These are phyloP conservation scores for Sitobion miscanthi DNA, from an alignment of 1,140 invertebrate species.

Conservation along the genomic window DNA sequence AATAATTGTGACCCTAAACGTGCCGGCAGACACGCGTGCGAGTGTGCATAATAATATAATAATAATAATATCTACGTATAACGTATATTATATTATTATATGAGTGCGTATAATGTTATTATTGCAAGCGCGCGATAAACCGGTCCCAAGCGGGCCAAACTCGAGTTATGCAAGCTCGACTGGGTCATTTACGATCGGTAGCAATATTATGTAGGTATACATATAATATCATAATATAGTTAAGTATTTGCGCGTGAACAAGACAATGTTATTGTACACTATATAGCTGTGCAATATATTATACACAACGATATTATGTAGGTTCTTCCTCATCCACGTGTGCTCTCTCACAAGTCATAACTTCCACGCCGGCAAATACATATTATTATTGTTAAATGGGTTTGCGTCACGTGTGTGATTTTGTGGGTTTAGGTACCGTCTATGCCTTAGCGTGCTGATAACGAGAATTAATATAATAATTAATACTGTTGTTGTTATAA, in stretches of 20 bases:
- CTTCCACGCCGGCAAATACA: too few species aligned
- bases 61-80: too few species aligned
- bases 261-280: background rate
- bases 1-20: background rate
- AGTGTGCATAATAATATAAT: background rate
- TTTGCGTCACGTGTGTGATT: background rate
- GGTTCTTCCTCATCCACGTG: too few species aligned
- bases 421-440: background rate
- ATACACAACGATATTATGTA: too few species aligned
- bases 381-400: background rate
- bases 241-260: background rate
- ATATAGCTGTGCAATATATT: too few species aligned
- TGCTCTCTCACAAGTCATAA: too few species aligned
- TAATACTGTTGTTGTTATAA: too few species aligned
- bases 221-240: background rate
- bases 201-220: background rate
- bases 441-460: background rate
- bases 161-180: conserved; percentile 8
- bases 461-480: too few species aligned
- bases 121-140: background rate
- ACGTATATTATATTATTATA: background rate
- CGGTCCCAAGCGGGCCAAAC: background rate
- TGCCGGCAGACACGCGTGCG: background rate
- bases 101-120: background rate
- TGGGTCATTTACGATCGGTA: conserved; percentile 23